These are phyloP conservation scores for Anthophora plumipes DNA, from an alignment of 2,888 invertebrate species.

Conservation along the genomic window DNA sequence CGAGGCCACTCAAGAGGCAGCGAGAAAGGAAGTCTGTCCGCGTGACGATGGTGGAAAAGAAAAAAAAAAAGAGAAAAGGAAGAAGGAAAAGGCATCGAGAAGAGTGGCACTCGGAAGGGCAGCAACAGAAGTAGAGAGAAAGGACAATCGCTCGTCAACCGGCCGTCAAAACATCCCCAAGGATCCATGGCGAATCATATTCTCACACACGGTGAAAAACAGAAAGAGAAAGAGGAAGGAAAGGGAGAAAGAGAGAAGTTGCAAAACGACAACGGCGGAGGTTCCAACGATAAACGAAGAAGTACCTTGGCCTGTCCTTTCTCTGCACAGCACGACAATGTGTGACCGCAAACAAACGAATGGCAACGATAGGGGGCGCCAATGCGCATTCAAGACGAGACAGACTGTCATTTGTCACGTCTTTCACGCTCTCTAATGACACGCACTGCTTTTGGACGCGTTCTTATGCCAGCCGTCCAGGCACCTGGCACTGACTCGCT, in stretches of 20 bases:
- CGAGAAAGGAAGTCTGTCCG: constrained; percentile 35
- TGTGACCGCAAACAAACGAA: constrained; percentile 85
- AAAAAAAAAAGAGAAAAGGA: constrained; percentile 1
- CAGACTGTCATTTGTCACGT: constrained; percentile 84
- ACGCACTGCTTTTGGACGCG: constrained; percentile 84
- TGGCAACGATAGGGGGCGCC: constrained; percentile 84
- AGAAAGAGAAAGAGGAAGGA: constrained; percentile 5
- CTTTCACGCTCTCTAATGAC: constrained; percentile 84
- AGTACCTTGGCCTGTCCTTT: constrained; percentile 44
- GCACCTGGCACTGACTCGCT: constrained; percentile 83
- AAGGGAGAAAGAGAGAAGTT: constrained; percentile 10
- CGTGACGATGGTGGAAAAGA: constrained; percentile 29
- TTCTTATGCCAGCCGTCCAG: constrained; percentile 76
- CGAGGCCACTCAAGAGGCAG: constrained; percentile 54
- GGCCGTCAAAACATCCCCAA: constrained; percentile 84
- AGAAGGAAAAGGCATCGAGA: constrained; percentile 14
- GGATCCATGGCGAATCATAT: constrained; percentile 83
- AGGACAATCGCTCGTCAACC: constrained; percentile 83
- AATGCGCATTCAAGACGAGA: constrained; percentile 82
- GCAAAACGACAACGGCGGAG: constrained; percentile 65
- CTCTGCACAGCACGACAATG: constrained; percentile 77
- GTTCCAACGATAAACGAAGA: constrained; percentile 64
- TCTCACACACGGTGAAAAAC: constrained; percentile 71
- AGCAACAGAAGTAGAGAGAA: constrained; percentile 58
- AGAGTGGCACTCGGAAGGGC: constrained; percentile 61